Base-by-base conservation (phyloP, 2,113 vertebrate genomes). In the Tursiops truncatus region DNA sequence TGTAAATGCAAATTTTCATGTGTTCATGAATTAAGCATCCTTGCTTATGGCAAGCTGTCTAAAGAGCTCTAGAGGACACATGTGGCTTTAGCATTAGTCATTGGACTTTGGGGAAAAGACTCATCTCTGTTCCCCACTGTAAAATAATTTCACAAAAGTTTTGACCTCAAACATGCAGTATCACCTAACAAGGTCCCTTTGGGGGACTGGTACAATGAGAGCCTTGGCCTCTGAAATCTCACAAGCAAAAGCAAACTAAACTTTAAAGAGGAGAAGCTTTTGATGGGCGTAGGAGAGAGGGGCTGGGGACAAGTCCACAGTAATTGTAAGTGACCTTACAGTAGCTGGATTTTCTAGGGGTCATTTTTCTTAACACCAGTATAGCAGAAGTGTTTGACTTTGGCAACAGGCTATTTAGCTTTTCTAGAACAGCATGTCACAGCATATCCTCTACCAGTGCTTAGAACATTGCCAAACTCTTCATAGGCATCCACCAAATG, bases 121-220 rank as follows among this genome's bases (percentile, higher is more conserved):
- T 88, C 14, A 1, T 60, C 23, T 83, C 95, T 98, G 90, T 97
- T 97, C 94, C 93, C 95, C 96, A 93, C 60, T 96, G 92, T 91
- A 90, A 97, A 97, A 92, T 97, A 92, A 96, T 97, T 98, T 97
- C 94, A 97, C 96, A 97, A 98, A 98, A 97, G 89, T 65, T 97
- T 96, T 98, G 96, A 97, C 95, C 94, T 97, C 95, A 96, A 85
- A 97, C 70, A 9, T 96, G 93, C 92, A 96, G 81, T 96, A 68
- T 90, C 94, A 96, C 89, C 90, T 95, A 74, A 97, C 90, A 94
- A 97, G 97, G 97, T 97, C 77, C 96, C 97, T 98, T 98, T 81
- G 94, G 96, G 94, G 95, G 96, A 76, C 60, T 97, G 96, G 70
- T 92, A 47, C 58, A 0, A 0, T 86, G 53, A 73, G 8, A 50